phyloP scores from a whole-genome alignment of 2,797 vertebrate species.

The Gobio occitaniae region DNA sequence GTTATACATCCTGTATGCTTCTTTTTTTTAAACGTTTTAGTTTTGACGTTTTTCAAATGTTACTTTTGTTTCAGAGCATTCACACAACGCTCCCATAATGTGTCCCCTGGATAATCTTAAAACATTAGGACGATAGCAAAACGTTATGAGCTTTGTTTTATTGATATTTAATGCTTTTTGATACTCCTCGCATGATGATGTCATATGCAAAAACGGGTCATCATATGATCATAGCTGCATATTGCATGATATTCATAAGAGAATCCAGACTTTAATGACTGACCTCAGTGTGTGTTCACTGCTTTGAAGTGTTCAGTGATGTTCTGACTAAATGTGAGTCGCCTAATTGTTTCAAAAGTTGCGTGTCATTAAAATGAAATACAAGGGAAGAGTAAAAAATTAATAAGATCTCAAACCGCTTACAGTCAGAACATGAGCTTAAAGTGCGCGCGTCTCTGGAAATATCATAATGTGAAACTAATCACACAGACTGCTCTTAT shows the following conservation, averaged over 20 bases:
- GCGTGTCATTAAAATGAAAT: constrained; percentile 24
- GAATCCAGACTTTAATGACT: not conserved
- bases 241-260: not conserved
- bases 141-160: too few species aligned
- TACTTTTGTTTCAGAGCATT: too few species aligned
- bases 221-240: too few species aligned
- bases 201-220: not conserved
- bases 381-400: constrained; percentile 7
- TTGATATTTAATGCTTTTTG: too few species aligned
- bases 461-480: not conserved
- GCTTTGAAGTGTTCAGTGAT: not conserved
- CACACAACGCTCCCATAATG: too few species aligned
- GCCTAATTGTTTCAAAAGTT: not conserved
- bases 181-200: not conserved
- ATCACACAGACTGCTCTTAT: not conserved
- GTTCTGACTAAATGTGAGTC: not conserved
- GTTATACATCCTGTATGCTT: too few species aligned
- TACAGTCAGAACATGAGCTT: not conserved
- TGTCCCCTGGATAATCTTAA: too few species aligned
- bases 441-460: not conserved
- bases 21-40: too few species aligned
- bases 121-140: too few species aligned
- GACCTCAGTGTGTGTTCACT: not conserved
- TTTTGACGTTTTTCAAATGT: too few species aligned
- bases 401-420: constrained; percentile 1